phyloP scores from a whole-genome alignment of 2,888 invertebrate species.

The Priocnemis perturbator region DNA sequence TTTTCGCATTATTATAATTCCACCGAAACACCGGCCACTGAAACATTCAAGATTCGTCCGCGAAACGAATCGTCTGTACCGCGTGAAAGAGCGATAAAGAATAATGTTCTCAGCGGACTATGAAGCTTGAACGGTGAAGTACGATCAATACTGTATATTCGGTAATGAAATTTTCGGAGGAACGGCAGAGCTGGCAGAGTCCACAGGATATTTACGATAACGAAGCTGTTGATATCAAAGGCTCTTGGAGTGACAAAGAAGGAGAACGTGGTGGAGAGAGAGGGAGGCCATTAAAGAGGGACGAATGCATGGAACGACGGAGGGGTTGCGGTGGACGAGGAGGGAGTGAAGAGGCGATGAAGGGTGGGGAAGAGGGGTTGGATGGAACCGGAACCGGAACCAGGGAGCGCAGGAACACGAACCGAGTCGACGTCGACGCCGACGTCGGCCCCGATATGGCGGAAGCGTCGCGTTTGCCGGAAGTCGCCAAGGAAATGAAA shows the following conservation, averaged over 20 bases:
- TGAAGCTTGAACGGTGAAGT: too few species aligned
- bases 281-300: not conserved
- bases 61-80: too few species aligned
- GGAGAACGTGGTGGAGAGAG: not conserved
- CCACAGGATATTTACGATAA: too few species aligned
- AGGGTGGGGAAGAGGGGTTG: not conserved
- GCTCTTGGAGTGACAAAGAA: not conserved
- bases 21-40: too few species aligned
- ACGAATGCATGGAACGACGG: not conserved
- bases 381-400: conserved; percentile 67
- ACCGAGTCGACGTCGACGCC: conserved; percentile 54
- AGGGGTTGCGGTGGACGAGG: not conserved
- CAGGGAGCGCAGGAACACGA: conserved; percentile 65
- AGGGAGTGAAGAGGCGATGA: not conserved
- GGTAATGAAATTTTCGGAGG: too few species aligned
- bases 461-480: conserved; percentile 75
- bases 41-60: too few species aligned
- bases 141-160: too few species aligned
- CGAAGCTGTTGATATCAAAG: too few species aligned
- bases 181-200: too few species aligned
- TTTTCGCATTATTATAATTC: too few species aligned
- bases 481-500: conserved; percentile 75
- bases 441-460: conserved; percentile 65
- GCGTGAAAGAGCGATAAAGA: too few species aligned
- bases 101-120: too few species aligned